A percentile compares a stretch with the other conserved stretches of the same genome.
Evolutionary conservation across 2,797 vertebrate species (phyloP).

Genomic region (Enteromius treurensis): DNA sequence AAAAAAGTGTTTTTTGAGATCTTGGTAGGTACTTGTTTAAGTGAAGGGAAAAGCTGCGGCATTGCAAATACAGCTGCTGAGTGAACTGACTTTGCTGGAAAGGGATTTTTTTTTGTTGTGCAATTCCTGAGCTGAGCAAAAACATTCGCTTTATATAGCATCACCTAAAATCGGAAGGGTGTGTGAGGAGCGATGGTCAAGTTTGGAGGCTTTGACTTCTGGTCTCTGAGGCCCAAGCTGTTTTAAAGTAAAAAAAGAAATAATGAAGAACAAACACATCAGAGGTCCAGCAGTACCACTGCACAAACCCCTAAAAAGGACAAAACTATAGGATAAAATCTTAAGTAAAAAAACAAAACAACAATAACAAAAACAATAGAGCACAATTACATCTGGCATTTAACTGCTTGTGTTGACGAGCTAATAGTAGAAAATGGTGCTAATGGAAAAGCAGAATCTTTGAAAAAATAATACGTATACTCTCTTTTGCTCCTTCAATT

Average conservation of each 20-base stretch:
- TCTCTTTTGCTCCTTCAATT: slow-evolving; percentile 46
- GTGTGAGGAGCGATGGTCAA: background rate
- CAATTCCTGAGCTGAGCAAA: background rate
- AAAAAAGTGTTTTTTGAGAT: background rate
- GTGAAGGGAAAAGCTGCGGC: background rate
- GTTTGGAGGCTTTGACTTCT: background rate
- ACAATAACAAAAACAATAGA: background rate
- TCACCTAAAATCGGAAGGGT: background rate
- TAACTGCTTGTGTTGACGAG: slow-evolving; percentile 12
- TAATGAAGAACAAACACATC: slow-evolving; percentile 6
- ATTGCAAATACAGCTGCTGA: background rate
- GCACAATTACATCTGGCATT: slow-evolving; percentile 31
- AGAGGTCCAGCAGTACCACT: background rate
- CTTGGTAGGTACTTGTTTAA: background rate
- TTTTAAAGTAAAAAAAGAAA: slow-evolving; percentile 13
- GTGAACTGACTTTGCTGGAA: background rate
- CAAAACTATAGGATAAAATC: background rate
- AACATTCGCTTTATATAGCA: background rate
- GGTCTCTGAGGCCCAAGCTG: background rate
- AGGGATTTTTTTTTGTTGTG: background rate
- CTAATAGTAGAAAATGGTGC: slow-evolving; percentile 46
- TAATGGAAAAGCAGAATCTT: slow-evolving; percentile 32
- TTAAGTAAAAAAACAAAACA: background rate
- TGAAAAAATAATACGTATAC: slow-evolving; percentile 18
- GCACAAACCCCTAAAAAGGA: background rate